Evolutionary conservation across 2,888 invertebrate species (phyloP).

Genomic region (Helicoverpa assulta): DNA sequence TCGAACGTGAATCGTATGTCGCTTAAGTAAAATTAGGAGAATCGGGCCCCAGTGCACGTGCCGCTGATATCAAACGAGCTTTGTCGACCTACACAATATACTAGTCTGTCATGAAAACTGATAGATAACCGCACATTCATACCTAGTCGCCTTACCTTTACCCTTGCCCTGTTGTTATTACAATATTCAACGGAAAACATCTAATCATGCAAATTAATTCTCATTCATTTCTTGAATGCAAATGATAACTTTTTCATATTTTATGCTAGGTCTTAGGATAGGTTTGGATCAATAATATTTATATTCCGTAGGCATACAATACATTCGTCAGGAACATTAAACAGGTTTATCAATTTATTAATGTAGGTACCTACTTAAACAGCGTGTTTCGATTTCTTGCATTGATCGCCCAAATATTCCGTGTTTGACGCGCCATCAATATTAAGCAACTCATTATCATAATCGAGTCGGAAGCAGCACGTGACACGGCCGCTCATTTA

Average conservation of each 20-base stretch:
- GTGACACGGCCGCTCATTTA: background rate
- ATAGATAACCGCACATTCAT: background rate
- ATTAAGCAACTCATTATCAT: slow-evolving; percentile 1
- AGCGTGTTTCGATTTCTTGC: background rate
- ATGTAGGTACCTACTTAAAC: background rate
- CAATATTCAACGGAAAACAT: background rate
- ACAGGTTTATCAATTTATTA: slow-evolving; percentile 19
- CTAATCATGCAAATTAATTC: background rate
- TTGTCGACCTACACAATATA: slow-evolving; percentile 1
- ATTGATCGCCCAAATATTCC: background rate
- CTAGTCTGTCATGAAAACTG: too few relatives aligned
- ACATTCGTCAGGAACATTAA: slow-evolving; percentile 2
- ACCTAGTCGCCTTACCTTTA: background rate
- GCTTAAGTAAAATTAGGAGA: too few relatives aligned
- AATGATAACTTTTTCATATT: too few relatives aligned
- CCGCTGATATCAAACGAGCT: slow-evolving; percentile 4
- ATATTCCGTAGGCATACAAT: slow-evolving; percentile 7
- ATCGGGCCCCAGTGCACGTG: background rate
- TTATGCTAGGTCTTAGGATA: background rate
- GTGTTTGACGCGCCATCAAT: background rate
- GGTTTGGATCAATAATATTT: slow-evolving; percentile 13
- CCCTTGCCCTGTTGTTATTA: background rate
- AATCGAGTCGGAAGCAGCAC: background rate
- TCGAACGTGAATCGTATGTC: too few relatives aligned
- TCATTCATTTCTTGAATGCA: background rate